Conservation (phyloP, 2,113 vertebrate genomes). For the Hucho hucho region DNA sequence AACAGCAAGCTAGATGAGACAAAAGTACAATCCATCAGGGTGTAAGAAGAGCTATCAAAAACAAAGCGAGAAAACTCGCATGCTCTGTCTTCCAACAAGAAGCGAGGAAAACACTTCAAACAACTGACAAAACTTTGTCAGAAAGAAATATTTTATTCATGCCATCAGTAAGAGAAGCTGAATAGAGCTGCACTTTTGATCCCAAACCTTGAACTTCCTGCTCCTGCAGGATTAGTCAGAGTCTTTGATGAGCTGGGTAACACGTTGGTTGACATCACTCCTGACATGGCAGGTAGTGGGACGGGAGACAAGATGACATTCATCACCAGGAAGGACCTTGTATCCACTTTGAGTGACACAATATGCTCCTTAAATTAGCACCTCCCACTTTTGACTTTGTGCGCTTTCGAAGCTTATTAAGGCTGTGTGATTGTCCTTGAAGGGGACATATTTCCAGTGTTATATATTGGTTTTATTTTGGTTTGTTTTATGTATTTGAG, state of each 20-base stretch:
- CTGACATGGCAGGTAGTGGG: not conserved
- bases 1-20: constrained; percentile 7
- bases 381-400: not conserved
- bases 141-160: constrained; percentile 59
- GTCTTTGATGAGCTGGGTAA: constrained; percentile 10
- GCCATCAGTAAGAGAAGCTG: constrained; percentile 37
- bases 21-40: constrained; percentile 41
- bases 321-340: not conserved
- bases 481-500: not conserved
- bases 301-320: not conserved
- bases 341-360: not conserved
- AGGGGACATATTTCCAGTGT: not conserved
- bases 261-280: not conserved
- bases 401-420: no score
- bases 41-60: constrained; percentile 43
- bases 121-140: constrained; percentile 16
- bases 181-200: constrained; percentile 38
- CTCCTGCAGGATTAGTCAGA: not conserved
- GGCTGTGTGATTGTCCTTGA: not conserved
- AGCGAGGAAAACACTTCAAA: constrained; percentile 48
- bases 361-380: not conserved
- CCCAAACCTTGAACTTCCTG: constrained; percentile 27
- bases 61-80: constrained; percentile 29
- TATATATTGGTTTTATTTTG: not conserved
- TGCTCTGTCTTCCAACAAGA: constrained; percentile 52